Evolutionary conservation across 2,888 invertebrate species (phyloP).

Genomic region (Alloscopus bannaensis): DNA sequence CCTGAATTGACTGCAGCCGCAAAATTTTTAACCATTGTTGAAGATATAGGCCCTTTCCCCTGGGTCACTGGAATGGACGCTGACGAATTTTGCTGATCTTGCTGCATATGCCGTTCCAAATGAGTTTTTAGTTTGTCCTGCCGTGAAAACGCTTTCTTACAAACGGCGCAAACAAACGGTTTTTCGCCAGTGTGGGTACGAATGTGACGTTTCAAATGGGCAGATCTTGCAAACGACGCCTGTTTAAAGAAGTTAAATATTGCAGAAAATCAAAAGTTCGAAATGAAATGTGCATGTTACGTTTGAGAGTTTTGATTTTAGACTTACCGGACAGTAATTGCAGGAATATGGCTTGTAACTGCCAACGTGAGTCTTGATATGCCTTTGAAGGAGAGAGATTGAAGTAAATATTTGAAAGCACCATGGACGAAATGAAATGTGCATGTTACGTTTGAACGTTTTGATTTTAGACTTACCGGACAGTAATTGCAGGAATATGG

Average conservation of each 20-base stretch:
- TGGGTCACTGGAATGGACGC: too few relatives aligned
- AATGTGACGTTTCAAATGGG: constrained; percentile 68
- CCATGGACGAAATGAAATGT: constrained; percentile 65
- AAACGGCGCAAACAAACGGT: constrained; percentile 65
- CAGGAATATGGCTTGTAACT: constrained; percentile 64
- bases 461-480: constrained; percentile 49
- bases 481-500: constrained; percentile 65
- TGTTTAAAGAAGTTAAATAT: constrained; percentile 29
- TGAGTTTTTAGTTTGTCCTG: constrained; percentile 70
- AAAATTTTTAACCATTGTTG: too few relatives aligned
- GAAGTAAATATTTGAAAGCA: constrained; percentile 91
- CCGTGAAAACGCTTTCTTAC: constrained; percentile 62
- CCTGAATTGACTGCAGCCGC: too few relatives aligned
- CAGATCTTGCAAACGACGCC: constrained; percentile 67
- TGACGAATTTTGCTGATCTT: constrained; percentile 23
- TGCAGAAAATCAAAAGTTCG: too few relatives aligned
- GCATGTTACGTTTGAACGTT: not conserved
- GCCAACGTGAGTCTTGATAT: constrained; percentile 78
- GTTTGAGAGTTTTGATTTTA: too few relatives aligned
- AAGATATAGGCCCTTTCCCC: too few relatives aligned
- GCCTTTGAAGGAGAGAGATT: constrained; percentile 96
- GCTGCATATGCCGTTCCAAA: constrained; percentile 64
- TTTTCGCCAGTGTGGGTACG: constrained; percentile 70
- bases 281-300: too few relatives aligned
- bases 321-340: constrained; percentile 66